phyloP scores from a whole-genome alignment of 2,113 vertebrate species.

The Spea bombifrons region DNA sequence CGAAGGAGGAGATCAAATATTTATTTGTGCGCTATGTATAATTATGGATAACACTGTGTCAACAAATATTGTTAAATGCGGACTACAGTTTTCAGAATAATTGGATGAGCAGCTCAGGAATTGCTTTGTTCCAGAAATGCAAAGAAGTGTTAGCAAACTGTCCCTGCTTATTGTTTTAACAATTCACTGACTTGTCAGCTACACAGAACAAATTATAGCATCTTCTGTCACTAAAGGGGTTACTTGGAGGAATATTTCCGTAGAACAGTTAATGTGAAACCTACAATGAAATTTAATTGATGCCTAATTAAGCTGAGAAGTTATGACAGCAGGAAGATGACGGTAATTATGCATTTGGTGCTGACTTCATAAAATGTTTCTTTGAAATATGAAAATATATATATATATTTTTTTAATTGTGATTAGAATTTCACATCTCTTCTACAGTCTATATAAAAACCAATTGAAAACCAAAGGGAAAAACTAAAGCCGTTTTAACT shows the following conservation, averaged over 20 bases:
- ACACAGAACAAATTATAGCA: not conserved
- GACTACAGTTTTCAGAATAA: too few relatives aligned
- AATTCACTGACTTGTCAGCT: not conserved
- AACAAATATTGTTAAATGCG: too few relatives aligned
- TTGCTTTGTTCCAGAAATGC: not conserved
- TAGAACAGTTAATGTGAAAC: slow-evolving; percentile 1
- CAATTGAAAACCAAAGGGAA: slow-evolving; percentile 20
- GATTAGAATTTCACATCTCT: not conserved
- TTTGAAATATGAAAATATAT: slow-evolving; percentile 13
- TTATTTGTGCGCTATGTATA: too few relatives aligned
- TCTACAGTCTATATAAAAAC: not conserved
- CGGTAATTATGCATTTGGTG: slow-evolving; percentile 20
- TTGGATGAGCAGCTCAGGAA: too few relatives aligned
- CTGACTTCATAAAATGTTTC: slow-evolving; percentile 19
- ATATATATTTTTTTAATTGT: not conserved
- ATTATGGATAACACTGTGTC: too few relatives aligned
- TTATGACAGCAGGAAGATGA: slow-evolving; percentile 31
- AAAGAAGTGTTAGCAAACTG: not conserved
- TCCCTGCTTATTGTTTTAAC: not conserved
- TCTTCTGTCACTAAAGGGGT: not conserved
- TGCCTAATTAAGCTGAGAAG: slow-evolving; percentile 38
- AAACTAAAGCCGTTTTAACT: not conserved
- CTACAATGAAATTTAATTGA: slow-evolving; percentile 34
- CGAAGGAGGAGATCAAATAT: too few relatives aligned
- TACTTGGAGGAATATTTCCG: not conserved